A percentile compares a stretch with the other conserved stretches of the same genome.
Conservation (phyloP, 2,888 invertebrate genomes). For the Drosophila gaucha region DNA sequence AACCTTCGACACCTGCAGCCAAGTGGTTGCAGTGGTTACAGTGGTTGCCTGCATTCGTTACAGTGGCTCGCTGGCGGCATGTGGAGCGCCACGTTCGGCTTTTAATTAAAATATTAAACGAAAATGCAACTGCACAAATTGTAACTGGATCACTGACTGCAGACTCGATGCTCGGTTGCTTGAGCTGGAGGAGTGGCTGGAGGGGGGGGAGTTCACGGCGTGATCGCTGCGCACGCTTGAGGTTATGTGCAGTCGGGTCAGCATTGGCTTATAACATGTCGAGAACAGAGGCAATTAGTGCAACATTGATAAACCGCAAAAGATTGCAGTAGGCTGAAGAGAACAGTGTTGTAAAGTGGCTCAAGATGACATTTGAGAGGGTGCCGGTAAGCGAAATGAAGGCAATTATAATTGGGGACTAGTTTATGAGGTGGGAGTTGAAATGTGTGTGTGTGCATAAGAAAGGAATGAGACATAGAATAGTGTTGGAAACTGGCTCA, state of each 20-base stretch:
- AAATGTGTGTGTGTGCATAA: background rate
- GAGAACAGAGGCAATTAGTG: slow-evolving; percentile 57
- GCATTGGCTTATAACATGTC: slow-evolving; percentile 40
- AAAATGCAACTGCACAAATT: slow-evolving; percentile 72
- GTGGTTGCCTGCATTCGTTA: slow-evolving; percentile 7
- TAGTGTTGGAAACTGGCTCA: too few relatives aligned
- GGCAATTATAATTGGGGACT: slow-evolving; percentile 3
- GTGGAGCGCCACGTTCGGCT: slow-evolving; percentile 72
- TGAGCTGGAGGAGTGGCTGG: background rate
- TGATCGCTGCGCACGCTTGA: slow-evolving; percentile 51
- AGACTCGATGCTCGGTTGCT: background rate
- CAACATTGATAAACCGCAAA: slow-evolving; percentile 46
- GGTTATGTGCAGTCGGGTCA: slow-evolving; percentile 38
- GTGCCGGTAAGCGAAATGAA: background rate
- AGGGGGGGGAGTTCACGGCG: slow-evolving; percentile 23
- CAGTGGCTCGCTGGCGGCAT: slow-evolving; percentile 49
- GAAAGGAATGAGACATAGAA: too few relatives aligned
- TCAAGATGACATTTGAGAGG: background rate
- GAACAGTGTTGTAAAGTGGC: background rate
- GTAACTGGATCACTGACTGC: slow-evolving; percentile 49
- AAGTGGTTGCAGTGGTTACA: slow-evolving; percentile 21
- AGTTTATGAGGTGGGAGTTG: background rate
- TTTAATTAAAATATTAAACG: slow-evolving; percentile 78
- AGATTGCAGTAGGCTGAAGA: slow-evolving; percentile 17
- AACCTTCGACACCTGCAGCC: slow-evolving; percentile 78